phyloP scores from a whole-genome alignment of 2,113 vertebrate genomes.

The Poeciliopsis prolifica region DNA sequence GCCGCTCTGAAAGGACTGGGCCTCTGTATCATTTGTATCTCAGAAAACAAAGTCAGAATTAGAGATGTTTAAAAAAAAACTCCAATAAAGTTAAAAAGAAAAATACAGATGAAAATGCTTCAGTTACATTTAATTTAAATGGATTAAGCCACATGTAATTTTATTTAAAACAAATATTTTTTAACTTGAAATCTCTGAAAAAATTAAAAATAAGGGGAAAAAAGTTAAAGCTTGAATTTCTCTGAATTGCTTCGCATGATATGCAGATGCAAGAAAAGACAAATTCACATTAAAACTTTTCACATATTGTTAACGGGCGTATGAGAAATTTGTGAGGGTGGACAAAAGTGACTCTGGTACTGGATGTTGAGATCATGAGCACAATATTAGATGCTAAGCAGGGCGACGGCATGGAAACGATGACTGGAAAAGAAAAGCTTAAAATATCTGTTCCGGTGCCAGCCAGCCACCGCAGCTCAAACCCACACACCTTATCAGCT shows the following conservation, averaged over 20 bases:
- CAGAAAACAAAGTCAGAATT: not conserved
- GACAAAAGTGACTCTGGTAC: not conserved
- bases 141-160: not conserved
- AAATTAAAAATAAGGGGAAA: not conserved
- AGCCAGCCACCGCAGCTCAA: not conserved
- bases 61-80: not conserved
- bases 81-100: too few relatives aligned
- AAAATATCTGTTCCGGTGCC: conserved; percentile 23
- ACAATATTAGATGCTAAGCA: conserved; percentile 29
- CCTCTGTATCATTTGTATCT: not conserved
- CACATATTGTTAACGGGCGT: not conserved
- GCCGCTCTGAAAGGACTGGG: not conserved
- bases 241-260: not conserved
- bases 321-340: too few relatives aligned
- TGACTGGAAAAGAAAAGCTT: conserved; percentile 20
- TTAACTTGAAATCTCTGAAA: not conserved
- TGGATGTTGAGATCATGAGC: conserved; percentile 2
- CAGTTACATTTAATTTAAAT: not conserved
- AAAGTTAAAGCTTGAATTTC: not conserved
- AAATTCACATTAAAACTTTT: not conserved
- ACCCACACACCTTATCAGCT: conserved; percentile 87
- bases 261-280: not conserved
- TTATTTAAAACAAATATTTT: not conserved
- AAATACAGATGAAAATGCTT: not conserved
- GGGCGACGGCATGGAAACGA: conserved; percentile 26